These are phyloP conservation scores for Crossocerus cetratus DNA, from an alignment of 2,888 invertebrate species.

Conservation along the genomic window DNA sequence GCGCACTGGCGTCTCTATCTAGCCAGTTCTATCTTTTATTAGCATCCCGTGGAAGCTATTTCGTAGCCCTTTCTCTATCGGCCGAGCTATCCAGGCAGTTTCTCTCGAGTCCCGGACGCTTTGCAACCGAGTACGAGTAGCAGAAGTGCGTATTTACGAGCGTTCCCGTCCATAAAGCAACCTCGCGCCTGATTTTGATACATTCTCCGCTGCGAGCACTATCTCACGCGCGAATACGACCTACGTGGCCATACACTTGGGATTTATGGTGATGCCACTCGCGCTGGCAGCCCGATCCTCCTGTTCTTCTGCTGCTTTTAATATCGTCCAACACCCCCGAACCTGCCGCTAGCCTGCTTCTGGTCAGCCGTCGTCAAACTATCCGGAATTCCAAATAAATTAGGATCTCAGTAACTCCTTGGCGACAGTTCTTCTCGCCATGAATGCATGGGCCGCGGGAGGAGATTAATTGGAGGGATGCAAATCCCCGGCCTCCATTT, in stretches of 20 bases:
- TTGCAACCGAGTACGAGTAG: conserved; percentile 66
- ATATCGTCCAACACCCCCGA: not conserved
- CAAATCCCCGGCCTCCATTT: not conserved
- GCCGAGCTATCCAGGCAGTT: conserved; percentile 68
- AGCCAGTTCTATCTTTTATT: conserved; percentile 74
- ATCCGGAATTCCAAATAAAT: not conserved
- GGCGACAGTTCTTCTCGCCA: not conserved
- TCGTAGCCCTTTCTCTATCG: conserved; percentile 71
- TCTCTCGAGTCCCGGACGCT: conserved; percentile 66
- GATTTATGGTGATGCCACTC: conserved; percentile 73
- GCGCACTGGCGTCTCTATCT: conserved; percentile 62
- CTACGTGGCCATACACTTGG: conserved; percentile 73
- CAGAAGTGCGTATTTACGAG: conserved; percentile 78
- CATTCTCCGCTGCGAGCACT: conserved; percentile 75
- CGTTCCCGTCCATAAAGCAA: conserved; percentile 77
- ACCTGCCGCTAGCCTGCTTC: not conserved
- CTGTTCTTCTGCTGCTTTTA: conserved; percentile 49
- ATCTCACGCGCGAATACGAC: conserved; percentile 77
- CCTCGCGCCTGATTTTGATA: conserved; percentile 78
- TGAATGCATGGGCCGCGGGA: not conserved
- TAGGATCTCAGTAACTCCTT: not conserved
- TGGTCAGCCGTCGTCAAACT: not conserved
- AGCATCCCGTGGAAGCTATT: conserved; percentile 74
- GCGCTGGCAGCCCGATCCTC: conserved; percentile 62
- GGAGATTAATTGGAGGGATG: not conserved